Percentiles rank a stretch among this genome's conserved stretches.
Conservation (phyloP, 2,113 vertebrate genomes). For the Xyliphius kryptos region DNA sequence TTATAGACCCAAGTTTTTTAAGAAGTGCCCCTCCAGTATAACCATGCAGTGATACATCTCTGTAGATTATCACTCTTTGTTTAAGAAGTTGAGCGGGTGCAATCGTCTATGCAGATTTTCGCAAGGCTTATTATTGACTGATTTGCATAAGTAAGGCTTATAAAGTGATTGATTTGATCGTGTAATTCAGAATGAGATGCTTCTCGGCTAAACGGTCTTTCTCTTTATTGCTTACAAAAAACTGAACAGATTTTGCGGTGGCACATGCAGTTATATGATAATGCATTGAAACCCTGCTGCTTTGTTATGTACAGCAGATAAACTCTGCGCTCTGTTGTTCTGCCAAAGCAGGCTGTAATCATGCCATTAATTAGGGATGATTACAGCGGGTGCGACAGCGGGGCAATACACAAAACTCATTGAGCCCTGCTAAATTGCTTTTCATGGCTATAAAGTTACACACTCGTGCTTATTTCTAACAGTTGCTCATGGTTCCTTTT, state of each 20-base stretch:
- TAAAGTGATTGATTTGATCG: not conserved
- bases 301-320: slow-evolving; percentile 27
- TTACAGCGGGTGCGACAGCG: slow-evolving; percentile 19
- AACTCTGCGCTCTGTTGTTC: slow-evolving; percentile 17
- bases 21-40: too few relatives aligned
- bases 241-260: slow-evolving; percentile 4
- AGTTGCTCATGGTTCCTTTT: too few relatives aligned
- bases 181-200: slow-evolving; percentile 7
- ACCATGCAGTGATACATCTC: too few relatives aligned
- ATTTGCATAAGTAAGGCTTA: not conserved
- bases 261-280: slow-evolving; percentile 22
- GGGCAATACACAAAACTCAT: slow-evolving; percentile 26
- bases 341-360: slow-evolving; percentile 25
- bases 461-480: too few relatives aligned
- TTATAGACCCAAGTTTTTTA: too few relatives aligned
- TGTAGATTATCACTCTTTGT: too few relatives aligned
- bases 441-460: slow-evolving; percentile 2
- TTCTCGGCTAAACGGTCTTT: slow-evolving; percentile 17
- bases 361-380: slow-evolving; percentile 36
- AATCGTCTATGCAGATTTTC: not conserved
- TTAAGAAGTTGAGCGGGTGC: too few relatives aligned
- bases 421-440: slow-evolving; percentile 23
- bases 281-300: not conserved
- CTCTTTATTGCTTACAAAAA: slow-evolving; percentile 18
- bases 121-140: not conserved